phyloP scores from a whole-genome alignment of 2,797 vertebrate species.

The Ctenochaetus hawaiiensis region DNA sequence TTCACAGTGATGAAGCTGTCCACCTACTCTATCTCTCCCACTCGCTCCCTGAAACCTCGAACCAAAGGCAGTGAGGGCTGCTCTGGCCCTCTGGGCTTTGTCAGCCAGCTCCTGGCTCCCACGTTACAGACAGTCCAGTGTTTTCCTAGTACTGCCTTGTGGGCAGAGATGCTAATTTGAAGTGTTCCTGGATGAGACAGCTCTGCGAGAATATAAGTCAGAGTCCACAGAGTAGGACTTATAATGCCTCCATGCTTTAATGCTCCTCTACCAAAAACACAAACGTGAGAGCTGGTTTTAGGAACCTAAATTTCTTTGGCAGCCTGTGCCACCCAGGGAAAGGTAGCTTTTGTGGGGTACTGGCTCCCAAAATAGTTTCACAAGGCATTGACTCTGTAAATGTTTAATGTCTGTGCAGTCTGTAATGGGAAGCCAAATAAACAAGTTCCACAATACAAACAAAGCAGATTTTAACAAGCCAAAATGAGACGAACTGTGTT shows the following conservation, averaged over 20 bases:
- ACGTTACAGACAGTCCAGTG: constrained; percentile 70
- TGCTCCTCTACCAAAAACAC: constrained; percentile 53
- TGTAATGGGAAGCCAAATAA: constrained; percentile 44
- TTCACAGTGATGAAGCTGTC: constrained; percentile 59
- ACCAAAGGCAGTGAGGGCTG: constrained; percentile 62
- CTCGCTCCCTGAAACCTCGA: constrained; percentile 51
- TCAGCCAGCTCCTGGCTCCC: constrained; percentile 74
- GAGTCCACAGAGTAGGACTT: constrained; percentile 65
- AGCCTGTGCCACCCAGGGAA: constrained; percentile 51
- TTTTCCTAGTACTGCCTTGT: constrained; percentile 68
- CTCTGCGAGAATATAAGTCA: constrained; percentile 69
- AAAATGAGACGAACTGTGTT: constrained; percentile 15
- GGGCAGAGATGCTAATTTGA: constrained; percentile 80
- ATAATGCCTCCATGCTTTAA: constrained; percentile 65
- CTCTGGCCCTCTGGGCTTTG: constrained; percentile 71
- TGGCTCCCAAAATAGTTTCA: constrained; percentile 59
- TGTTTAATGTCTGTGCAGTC: constrained; percentile 49
- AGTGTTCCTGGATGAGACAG: constrained; percentile 77
- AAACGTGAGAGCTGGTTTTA: constrained; percentile 65
- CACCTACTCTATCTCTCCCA: constrained; percentile 60
- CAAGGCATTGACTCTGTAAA: constrained; percentile 46
- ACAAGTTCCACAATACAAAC: constrained; percentile 37
- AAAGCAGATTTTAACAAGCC: neutral
- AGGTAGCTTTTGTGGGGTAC: constrained; percentile 55
- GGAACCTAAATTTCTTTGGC: constrained; percentile 63